Percentiles rank a stretch among this genome's conserved stretches.
Evolutionary conservation across 2,113 vertebrate genomes (phyloP).

Genomic region (Pterocles burchelli): DNA sequence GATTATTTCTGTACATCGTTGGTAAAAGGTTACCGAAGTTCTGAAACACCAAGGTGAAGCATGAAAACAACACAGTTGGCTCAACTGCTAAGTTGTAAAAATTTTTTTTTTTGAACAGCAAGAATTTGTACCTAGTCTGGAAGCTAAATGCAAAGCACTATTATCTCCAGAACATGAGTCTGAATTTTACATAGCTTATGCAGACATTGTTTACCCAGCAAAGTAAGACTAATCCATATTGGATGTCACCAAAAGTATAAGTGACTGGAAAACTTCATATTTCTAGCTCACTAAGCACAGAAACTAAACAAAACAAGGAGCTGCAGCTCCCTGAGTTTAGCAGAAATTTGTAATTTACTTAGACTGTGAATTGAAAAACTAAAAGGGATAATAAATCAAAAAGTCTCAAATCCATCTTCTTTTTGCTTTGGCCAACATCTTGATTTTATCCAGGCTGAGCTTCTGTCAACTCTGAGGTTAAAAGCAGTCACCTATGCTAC

Average conservation of each 20-base stretch:
- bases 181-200: neutral
- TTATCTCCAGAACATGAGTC: neutral
- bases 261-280: neutral
- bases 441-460: neutral
- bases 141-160: neutral
- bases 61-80: neutral
- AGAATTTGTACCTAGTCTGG: neutral
- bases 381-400: constrained; percentile 5
- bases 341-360: neutral
- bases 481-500: neutral
- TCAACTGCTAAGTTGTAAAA: neutral
- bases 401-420: neutral
- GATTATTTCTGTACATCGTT: neutral
- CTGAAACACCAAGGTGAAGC: neutral
- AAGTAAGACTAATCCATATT: neutral
- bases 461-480: neutral
- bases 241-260: neutral
- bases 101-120: neutral
- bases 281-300: neutral
- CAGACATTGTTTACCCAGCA: neutral
- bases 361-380: neutral
- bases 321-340: neutral
- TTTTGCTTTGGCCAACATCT: neutral
- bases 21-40: neutral
- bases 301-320: constrained; percentile 3